phyloP scores from a whole-genome alignment of 2,113 vertebrate species.

The Myiagra hebetior region DNA sequence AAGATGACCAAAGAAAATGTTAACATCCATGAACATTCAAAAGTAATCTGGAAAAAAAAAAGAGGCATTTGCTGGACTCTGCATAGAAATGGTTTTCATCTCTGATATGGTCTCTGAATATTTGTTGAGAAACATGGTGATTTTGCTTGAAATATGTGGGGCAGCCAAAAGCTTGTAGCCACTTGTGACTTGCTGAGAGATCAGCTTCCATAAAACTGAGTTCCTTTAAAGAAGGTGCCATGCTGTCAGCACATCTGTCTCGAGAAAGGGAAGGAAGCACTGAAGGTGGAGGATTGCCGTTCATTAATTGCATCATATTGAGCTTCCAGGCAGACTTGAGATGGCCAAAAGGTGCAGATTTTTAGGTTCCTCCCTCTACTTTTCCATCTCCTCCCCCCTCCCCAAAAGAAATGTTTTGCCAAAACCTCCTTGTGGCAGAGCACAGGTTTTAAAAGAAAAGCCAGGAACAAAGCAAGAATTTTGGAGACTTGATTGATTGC shows the following conservation, averaged over 20 bases:
- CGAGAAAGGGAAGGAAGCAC: slow-evolving; percentile 40
- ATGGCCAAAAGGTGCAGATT: slow-evolving; percentile 68
- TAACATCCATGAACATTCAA: not conserved
- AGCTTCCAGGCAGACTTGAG: slow-evolving; percentile 62
- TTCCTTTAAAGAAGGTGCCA: slow-evolving; percentile 58
- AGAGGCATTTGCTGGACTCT: not conserved
- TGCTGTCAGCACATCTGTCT: slow-evolving; percentile 63
- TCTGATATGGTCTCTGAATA: not conserved
- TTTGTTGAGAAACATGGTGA: not conserved
- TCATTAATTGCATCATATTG: slow-evolving; percentile 68
- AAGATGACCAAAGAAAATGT: not conserved
- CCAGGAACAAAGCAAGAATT: not conserved
- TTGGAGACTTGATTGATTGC: not conserved
- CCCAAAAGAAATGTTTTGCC: not conserved
- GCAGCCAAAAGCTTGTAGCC: slow-evolving; percentile 9
- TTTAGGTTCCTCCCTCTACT: not conserved
- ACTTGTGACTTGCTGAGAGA: not conserved
- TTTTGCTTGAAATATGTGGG: not conserved
- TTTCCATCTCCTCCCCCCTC: not conserved
- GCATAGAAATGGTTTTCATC: not conserved
- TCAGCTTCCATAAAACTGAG: slow-evolving; percentile 57
- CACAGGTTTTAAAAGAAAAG: not conserved
- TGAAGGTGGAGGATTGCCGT: slow-evolving; percentile 20
- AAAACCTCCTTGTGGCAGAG: not conserved
- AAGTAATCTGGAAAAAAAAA: not conserved